Evolutionary conservation across 2,113 vertebrate genomes (phyloP).

Genomic region (Ifrita kowaldi): DNA sequence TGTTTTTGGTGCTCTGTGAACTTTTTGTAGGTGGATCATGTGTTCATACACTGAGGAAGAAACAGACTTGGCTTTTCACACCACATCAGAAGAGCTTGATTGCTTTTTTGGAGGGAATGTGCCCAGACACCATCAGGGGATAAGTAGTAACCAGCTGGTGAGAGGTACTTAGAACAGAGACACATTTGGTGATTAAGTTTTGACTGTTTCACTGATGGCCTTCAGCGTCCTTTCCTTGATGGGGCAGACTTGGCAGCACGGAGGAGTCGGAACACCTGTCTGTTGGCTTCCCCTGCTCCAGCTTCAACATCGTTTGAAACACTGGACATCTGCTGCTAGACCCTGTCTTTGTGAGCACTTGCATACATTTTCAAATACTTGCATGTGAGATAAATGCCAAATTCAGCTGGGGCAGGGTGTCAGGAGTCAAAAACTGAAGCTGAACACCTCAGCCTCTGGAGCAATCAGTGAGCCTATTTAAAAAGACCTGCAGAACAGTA

Average conservation of each 20-base stretch:
- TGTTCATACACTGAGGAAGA: neutral
- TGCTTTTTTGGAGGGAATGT: neutral
- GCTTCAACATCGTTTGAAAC: neutral
- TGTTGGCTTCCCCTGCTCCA: neutral
- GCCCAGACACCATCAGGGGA: slow-evolving; percentile 3
- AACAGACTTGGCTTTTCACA: neutral
- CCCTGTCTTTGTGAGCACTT: neutral
- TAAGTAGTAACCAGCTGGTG: slow-evolving; percentile 37
- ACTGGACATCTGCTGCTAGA: neutral
- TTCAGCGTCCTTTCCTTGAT: neutral
- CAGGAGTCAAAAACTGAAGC: neutral
- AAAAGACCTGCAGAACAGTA: neutral
- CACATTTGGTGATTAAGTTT: neutral
- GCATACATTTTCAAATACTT: neutral
- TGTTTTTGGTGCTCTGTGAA: neutral
- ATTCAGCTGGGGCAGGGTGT: neutral
- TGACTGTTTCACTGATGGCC: slow-evolving; percentile 2
- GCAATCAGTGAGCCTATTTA: neutral
- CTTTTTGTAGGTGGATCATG: neutral
- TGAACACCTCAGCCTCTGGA: neutral
- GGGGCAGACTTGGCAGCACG: neutral
- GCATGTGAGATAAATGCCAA: neutral
- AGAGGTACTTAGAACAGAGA: slow-evolving; percentile 15
- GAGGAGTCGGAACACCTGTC: neutral
- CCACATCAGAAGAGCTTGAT: neutral